Conservation (phyloP, 2,797 vertebrate species). For the Heterohyrax brucei region DNA sequence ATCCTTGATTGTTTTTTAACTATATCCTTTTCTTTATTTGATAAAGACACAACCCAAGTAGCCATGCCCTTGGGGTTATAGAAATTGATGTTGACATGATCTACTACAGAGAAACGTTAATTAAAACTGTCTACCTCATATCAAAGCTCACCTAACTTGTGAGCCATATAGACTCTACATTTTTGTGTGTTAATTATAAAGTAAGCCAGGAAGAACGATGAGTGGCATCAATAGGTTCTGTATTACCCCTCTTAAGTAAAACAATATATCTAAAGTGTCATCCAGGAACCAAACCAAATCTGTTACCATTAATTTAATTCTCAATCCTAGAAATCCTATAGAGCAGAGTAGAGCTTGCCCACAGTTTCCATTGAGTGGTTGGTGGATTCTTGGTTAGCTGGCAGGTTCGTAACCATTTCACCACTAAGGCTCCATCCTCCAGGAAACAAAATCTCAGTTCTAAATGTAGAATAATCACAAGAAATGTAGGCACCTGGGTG, state of each 20-base stretch:
- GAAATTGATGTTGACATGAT: background rate
- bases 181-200: background rate
- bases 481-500: background rate
- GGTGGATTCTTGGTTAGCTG: no score
- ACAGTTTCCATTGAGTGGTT: no score
- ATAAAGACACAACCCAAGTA: background rate
- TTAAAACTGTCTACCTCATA: background rate
- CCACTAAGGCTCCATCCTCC: background rate
- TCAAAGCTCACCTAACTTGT: background rate
- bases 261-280: background rate
- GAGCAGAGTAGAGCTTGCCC: no score
- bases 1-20: background rate
- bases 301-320: no score
- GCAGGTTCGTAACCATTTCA: no score
- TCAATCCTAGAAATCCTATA: no score
- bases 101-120: background rate
- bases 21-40: background rate
- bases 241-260: background rate
- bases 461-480: background rate
- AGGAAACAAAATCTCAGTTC: background rate
- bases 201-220: slow-evolving; percentile 3
- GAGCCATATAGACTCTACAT: background rate
- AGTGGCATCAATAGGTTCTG: background rate
- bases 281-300: background rate
- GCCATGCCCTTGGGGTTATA: background rate